These are phyloP conservation scores for Papilio helenus DNA, from an alignment of 1,140 invertebrate genomes.

Conservation along the genomic window DNA sequence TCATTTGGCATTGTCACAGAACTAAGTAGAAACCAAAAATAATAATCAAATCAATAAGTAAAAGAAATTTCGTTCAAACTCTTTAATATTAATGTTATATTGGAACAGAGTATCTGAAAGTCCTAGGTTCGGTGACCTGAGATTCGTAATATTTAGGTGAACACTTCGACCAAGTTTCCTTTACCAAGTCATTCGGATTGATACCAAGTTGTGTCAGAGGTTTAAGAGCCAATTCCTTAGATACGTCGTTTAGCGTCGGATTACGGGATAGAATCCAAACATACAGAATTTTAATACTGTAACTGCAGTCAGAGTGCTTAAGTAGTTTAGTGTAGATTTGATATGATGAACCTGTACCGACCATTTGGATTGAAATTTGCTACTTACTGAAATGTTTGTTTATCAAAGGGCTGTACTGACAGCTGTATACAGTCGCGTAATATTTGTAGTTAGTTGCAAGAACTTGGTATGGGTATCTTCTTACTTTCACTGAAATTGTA, in stretches of 20 bases:
- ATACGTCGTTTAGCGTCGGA: constrained; percentile 66
- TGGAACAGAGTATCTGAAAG: constrained; percentile 69
- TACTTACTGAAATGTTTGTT: constrained; percentile 76
- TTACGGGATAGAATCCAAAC: constrained; percentile 74
- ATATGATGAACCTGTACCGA: too few relatives aligned
- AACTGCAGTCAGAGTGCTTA: too few relatives aligned
- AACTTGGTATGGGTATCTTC: constrained; percentile 69
- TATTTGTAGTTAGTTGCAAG: constrained; percentile 73
- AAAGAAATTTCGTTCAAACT: background rate
- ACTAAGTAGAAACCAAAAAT: too few relatives aligned
- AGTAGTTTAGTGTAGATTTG: too few relatives aligned
- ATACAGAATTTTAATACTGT: constrained; percentile 46
- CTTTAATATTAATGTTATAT: constrained; percentile 49
- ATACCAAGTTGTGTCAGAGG: constrained; percentile 60
- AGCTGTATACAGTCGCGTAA: constrained; percentile 71
- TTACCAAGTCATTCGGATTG: constrained; percentile 49
- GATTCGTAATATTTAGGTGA: constrained; percentile 71
- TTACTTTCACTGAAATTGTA: constrained; percentile 63
- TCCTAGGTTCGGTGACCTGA: constrained; percentile 56
- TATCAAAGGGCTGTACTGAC: constrained; percentile 70
- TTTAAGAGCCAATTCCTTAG: constrained; percentile 64
- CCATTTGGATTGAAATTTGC: background rate
- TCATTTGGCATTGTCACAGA: too few relatives aligned
- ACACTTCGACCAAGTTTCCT: constrained; percentile 64
- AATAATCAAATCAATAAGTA: background rate